Base-by-base conservation (phyloP, 2,113 vertebrate genomes). In the Rhynchomys soricoides region DNA sequence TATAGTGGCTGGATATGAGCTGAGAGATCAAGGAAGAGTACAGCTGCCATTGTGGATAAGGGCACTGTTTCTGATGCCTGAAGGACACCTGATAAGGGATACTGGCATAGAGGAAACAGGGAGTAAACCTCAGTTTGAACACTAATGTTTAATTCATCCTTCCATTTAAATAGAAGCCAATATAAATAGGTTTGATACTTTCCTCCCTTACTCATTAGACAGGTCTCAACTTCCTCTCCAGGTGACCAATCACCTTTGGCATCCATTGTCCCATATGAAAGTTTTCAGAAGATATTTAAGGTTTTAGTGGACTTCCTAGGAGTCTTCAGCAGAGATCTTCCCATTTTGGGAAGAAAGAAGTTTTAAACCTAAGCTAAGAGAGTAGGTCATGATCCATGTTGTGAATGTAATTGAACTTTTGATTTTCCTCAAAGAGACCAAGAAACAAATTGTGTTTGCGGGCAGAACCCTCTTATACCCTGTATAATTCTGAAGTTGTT, bases 161-260 rank as follows among this genome's bases (percentile, higher is more conserved):
- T 95, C 45, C 62, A 88, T 74, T 90, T 55, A 79, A 62, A 79
- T 90, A 92, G 78, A 81, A 96, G 82, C 75, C 70, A 85, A 81
- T 59, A 34, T 50, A 64, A 93, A 40, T 83, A 45, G 37, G 37
- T 70, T 82, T 92, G 19, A 79, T 19, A 64, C 17, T 81, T 90
- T 95, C 57, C 64, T 89, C 7, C 85, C 66, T 86, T 62, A 66
- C 17, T 31, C 64, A 48, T 87, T 59, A 92, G 57, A 81, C 22
- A 90, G 37, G 9, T 45, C 52, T 34, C 9, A 93, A 21, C 59
- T 90, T 19, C 57, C 78, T 24, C 55, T 34, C 52, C 31, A 52
- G 82, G 45, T 43, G 15, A 24, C 7, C 43, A 48, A 94, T 83
- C 15, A 45, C 43, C 77, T 90, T 90, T 62, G 40, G 62, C 24